phyloP scores from a whole-genome alignment of 2,888 invertebrate species.

The Diploptera punctata region DNA sequence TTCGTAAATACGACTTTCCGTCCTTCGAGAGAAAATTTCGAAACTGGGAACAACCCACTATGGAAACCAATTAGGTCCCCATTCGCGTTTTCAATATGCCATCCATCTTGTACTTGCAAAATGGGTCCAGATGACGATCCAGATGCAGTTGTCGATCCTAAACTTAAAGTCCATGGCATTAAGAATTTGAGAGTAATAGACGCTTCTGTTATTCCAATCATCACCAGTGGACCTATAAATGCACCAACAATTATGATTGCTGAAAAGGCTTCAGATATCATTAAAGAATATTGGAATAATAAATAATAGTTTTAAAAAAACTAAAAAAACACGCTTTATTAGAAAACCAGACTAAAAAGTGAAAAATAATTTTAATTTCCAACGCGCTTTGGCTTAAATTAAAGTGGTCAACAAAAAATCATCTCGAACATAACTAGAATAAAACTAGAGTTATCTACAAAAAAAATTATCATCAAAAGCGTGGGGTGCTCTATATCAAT shows the following conservation, averaged over 20 bases:
- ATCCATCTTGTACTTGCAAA: conserved; percentile 84
- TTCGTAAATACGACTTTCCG: background rate
- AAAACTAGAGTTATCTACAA: too few species aligned
- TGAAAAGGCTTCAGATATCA: conserved; percentile 88
- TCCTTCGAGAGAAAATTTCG: background rate
- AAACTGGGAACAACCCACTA: conserved; percentile 71
- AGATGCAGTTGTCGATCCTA: conserved; percentile 79
- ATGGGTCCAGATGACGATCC: conserved; percentile 83
- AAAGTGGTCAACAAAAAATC: too few species aligned
- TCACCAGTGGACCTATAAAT: conserved; percentile 91
- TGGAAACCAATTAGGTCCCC: conserved; percentile 87
- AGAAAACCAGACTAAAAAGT: too few species aligned
- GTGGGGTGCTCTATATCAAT: too few species aligned
- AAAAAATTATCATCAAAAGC: too few species aligned
- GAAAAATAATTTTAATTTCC: too few species aligned
- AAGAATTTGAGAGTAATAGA: conserved; percentile 80
- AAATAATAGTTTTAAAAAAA: too few species aligned
- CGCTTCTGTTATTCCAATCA: conserved; percentile 88
- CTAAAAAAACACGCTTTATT: too few species aligned
- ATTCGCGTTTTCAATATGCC: conserved; percentile 82
- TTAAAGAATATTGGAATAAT: conserved; percentile 60
- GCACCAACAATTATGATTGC: conserved; percentile 91
- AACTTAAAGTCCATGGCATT: conserved; percentile 78
- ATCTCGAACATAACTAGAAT: too few species aligned
- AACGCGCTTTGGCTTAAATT: too few species aligned